Evolutionary conservation across 2,888 invertebrate species (phyloP), one percentile per base, ranked within the genome.

Genomic region (Leptodirus hochenwartii): DNA sequence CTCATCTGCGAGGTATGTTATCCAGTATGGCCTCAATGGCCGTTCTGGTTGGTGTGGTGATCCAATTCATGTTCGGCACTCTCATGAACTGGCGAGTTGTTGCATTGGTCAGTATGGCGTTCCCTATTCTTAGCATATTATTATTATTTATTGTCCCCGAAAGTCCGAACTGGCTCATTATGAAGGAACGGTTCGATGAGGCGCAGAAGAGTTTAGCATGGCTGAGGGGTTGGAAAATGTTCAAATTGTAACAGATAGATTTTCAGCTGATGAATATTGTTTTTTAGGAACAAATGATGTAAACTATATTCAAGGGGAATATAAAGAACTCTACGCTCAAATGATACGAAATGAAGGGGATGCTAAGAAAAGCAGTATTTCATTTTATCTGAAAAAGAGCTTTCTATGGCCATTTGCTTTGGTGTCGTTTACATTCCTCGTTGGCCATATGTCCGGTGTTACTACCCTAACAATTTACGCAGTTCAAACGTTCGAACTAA

Each of bases 161-260:
- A 51, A 79, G 78, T 39, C 82, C 84, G 1, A 69, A 76, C 40
- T 84, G 82, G 82, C 55, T 82, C 27, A 66, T 80, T 28, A 64
- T 71, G 1, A 70, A 68, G 44, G 67, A 69, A 34, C 64, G 72
- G 6, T 46, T 64, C 13, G 58, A 63, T 3, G 77, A 78, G 15
- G 78, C 81, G 0, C 66, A 68, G 38, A 61, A 66, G 48, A 65
- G 71, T 17, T 56, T 82, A 10, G 73, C 76, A 41, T 82, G 81
- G 80, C 53, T 84, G 1, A 62, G 82, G 17, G 82, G 82, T 2
- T 82, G 81, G 81, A 71, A 72, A 0, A 57, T 58, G 0, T n/a
- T n/a, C n/a, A n/a, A n/a, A n/a, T n/a, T n/a, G n/a, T n/a, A n/a
- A n/a, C n/a, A n/a, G n/a, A n/a, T n/a, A n/a, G n/a, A n/a, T n/a